Evolutionary conservation across 1,140 invertebrate species (phyloP), one percentile per base, ranked within the genome.

Genomic region (Bathynomus jamesi): DNA sequence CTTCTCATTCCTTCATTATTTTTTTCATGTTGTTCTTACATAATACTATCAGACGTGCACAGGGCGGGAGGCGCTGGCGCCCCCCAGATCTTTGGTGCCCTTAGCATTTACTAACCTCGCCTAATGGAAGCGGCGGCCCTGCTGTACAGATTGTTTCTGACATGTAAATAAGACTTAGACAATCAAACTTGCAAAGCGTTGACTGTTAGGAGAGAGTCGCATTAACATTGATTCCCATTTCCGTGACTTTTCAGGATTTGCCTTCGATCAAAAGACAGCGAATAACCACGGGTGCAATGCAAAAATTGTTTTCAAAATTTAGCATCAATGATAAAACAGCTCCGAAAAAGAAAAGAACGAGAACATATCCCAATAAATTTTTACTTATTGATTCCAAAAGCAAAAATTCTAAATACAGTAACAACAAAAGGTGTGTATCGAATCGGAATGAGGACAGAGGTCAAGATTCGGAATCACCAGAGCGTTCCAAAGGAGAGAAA

Each of bases 251-350:
- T 40, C 70, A 77, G 76, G 65, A 53, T 32, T 46, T 72, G 10
- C 76, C 76, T 24, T 74, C 72, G 13, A 27, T 30, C 40, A 77
- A 77, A 64, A 46, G 72, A 21, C 76, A 77, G 53, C 69, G 72
- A 46, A 72, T 77, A n/a, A 74, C 72, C 17, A 66, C 73, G 25
- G 67, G 66, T 5, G 70, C 76, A 21, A 74, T 77, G 69, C 64
- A 72, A 27, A 69, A 64, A 31, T 61, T 77, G 4, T 72, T 77
- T 66, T 69, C 69, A 11, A 69, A 71, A 31, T 77, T 74, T 31
- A 77, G 29, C 31, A 63, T 77, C 25, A 72, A 63, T 40, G 72
- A 77, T 29, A 62, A 61, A 32, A 30, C 67, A 31, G 28, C 21
- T 40, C 32, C 17, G 32, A 17, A 8, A 17, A 40, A 40, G 7